Evolutionary conservation across 2,113 vertebrate species (phyloP).

Genomic region (Nyctibius bracteatus): DNA sequence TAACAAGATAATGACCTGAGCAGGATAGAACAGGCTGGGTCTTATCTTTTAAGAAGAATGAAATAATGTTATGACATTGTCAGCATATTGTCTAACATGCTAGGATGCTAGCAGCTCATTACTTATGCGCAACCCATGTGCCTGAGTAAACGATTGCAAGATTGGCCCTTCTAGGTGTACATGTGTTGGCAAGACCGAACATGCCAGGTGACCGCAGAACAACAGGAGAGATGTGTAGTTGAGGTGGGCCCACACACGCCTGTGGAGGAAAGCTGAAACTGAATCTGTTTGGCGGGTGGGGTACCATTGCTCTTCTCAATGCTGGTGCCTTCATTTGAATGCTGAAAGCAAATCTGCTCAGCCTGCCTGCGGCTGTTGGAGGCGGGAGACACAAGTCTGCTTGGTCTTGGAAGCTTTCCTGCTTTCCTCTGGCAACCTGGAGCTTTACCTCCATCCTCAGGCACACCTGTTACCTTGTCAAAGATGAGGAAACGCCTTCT

Average conservation of each 20-base stretch:
- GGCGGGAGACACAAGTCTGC: background rate
- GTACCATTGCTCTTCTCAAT: background rate
- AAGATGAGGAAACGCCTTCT: background rate
- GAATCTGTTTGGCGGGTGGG: background rate
- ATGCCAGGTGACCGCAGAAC: background rate
- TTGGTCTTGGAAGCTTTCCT: background rate
- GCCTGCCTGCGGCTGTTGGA: background rate
- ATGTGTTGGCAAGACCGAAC: background rate
- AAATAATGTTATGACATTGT: slow-evolving; percentile 64
- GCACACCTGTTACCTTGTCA: background rate
- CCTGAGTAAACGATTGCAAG: background rate
- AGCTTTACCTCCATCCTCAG: background rate
- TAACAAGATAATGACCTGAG: slow-evolving; percentile 52
- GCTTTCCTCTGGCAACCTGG: background rate
- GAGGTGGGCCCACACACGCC: background rate
- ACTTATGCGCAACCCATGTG: slow-evolving; percentile 19
- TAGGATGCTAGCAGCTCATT: slow-evolving; percentile 41
- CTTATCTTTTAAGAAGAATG: slow-evolving; percentile 41
- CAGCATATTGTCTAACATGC: slow-evolving; percentile 51
- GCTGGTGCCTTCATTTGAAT: rapidly evolving
- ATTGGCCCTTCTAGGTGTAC: background rate
- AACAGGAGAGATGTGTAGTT: background rate
- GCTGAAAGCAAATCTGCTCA: background rate
- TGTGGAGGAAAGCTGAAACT: background rate
- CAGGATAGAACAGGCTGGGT: slow-evolving; percentile 38